Evolutionary conservation across 2,888 invertebrate genomes (phyloP).

Genomic region (Troides aeacus): DNA sequence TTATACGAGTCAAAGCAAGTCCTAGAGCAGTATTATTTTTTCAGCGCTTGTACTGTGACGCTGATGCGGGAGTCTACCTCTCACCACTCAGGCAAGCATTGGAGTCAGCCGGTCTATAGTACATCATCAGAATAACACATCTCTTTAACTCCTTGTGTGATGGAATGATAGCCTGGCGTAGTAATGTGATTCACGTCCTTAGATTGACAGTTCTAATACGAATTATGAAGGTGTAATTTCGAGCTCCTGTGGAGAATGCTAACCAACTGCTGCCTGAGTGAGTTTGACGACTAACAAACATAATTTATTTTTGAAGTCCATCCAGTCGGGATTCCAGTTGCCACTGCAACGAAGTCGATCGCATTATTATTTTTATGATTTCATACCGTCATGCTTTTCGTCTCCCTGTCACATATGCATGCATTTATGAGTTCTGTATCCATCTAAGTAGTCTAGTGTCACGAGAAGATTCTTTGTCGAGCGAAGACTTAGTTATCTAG

Average conservation of each 20-base stretch:
- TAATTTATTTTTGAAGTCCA: conserved; percentile 80
- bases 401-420: conserved; percentile 68
- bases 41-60: conserved; percentile 87
- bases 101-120: conserved; percentile 80
- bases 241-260: conserved; percentile 66
- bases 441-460: conserved; percentile 59
- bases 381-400: conserved; percentile 70
- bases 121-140: conserved; percentile 72
- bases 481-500: conserved; percentile 38
- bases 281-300: conserved; percentile 71
- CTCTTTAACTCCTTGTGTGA: conserved; percentile 74
- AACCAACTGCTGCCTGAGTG: conserved; percentile 80
- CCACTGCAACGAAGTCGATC: conserved; percentile 37
- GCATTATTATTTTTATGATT: conserved; percentile 48
- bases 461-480: conserved; percentile 44
- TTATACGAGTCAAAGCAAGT: conserved; percentile 69
- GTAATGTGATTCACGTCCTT: conserved; percentile 50
- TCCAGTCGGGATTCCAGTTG: conserved; percentile 49
- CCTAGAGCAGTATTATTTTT: conserved; percentile 82
- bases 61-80: conserved; percentile 86
- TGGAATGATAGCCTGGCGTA: conserved; percentile 76
- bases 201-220: conserved; percentile 52
- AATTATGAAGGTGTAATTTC: conserved; percentile 52
- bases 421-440: conserved; percentile 67
- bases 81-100: conserved; percentile 89